Evolutionary conservation across 2,888 invertebrate species (phyloP), one percentile per base, ranked within the genome.

Genomic region (Syrphus vitripennis): DNA sequence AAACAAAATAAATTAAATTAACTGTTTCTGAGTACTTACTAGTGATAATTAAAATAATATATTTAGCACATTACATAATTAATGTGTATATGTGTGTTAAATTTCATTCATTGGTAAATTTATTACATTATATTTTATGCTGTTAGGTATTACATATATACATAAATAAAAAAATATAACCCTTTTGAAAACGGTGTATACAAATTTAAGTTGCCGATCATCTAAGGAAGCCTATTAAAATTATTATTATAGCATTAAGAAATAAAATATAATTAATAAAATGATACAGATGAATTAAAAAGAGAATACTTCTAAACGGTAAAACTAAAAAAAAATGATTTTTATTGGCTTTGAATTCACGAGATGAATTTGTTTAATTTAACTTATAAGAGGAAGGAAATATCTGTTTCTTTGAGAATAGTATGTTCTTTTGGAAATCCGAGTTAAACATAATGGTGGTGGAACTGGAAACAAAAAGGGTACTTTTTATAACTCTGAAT

Each of bases 1-100:
- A 57, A 19, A 61, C 4, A 50, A n/a, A 6, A 26, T 31, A 57
- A 55, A 67, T n/a, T n/a, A 57, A 53, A 31, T 34, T 34, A 67
- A 76, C 77, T 82, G 72, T 81, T 86, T 86, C 61, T 86, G n/a
- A n/a, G n/a, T n/a, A 71, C 70, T 45, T 70, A 69, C 69, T 86
- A 81, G 81, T 81, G 77, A 86, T 86, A 86, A 72, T 61, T 86
- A 48, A 69, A 78, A 71, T 50, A 59, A 42, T 14, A 63, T 40
- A 63, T 71, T n/a, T 53, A 82, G 63, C 5, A 12, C 29, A 59
- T 24, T 31, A 16, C 26, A n/a, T 10, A 21, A 31, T 4, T 42
- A 19, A 50, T 40, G 70, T 65, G 63, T 34, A 16, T 48, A 7
- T 42, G 19, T 40, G 53, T 78, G 71, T 42, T 55, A 31, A 45